phyloP scores from a whole-genome alignment of 1,140 invertebrate species.

The Ephestia elutella region DNA sequence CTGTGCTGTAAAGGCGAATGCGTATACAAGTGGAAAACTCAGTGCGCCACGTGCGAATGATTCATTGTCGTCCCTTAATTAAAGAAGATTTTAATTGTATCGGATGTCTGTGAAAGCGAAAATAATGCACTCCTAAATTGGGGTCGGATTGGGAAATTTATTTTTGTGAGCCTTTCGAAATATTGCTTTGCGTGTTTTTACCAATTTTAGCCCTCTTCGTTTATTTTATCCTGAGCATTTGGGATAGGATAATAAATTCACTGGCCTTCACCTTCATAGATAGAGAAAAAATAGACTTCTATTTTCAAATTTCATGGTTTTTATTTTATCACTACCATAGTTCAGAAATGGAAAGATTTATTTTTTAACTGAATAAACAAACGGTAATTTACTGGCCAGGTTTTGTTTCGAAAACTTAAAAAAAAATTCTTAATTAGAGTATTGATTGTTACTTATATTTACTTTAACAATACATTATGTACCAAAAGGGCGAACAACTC shows the following conservation, averaged over 20 bases:
- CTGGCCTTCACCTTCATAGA: not conserved
- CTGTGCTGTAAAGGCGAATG: conserved; percentile 36
- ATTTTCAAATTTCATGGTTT: too few species aligned
- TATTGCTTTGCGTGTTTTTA: conserved; percentile 60
- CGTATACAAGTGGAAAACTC: conserved; percentile 70
- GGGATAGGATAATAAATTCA: not conserved
- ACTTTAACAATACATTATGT: not conserved
- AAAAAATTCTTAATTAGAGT: too few species aligned
- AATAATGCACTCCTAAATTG: conserved; percentile 74
- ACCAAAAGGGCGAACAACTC: conserved; percentile 38
- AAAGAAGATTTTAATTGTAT: conserved; percentile 76
- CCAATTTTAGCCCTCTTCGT: conserved; percentile 3
- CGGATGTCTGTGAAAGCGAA: conserved; percentile 74
- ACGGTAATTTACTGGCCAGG: not conserved
- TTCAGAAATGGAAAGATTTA: not conserved
- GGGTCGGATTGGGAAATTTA: conserved; percentile 67
- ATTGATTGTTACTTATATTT: too few species aligned
- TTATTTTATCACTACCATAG: too few species aligned
- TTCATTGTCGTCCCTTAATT: conserved; percentile 74
- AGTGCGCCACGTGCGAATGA: conserved; percentile 75
- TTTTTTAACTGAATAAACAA: not conserved
- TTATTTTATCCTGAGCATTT: not conserved
- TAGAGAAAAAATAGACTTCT: too few species aligned
- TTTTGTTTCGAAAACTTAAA: too few species aligned
- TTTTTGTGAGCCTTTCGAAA: conserved; percentile 58